Conservation (phyloP, 2,888 invertebrate species). For the Operophtera brumata region DNA sequence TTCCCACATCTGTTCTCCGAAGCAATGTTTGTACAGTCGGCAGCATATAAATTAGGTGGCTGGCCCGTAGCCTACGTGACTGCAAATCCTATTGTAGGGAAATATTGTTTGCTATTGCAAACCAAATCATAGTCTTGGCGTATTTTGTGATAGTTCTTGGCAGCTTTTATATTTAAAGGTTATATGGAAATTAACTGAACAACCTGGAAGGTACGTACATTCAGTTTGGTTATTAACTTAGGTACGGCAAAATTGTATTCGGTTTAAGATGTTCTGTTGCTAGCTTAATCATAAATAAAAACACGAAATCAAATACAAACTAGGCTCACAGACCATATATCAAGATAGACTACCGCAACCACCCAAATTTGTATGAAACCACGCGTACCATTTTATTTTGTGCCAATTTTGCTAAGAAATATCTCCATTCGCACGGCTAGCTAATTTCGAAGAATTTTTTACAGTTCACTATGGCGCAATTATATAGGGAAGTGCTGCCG, state of each 20-base stretch:
- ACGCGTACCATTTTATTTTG: too few relatives aligned
- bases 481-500: too few relatives aligned
- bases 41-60: slow-evolving; percentile 44
- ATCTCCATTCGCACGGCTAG: too few relatives aligned
- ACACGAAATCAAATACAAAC: background rate
- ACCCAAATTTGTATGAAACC: too few relatives aligned
- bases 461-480: too few relatives aligned
- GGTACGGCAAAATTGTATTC: background rate
- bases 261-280: background rate
- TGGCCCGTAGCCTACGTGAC: slow-evolving; percentile 24
- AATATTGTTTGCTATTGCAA: background rate
- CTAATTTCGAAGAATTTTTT: too few relatives aligned
- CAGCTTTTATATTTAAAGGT: too few relatives aligned
- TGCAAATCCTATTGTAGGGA: slow-evolving; percentile 1
- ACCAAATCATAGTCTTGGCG: too few relatives aligned
- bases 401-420: too few relatives aligned
- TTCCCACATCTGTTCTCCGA: slow-evolving; percentile 1
- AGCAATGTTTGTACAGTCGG: slow-evolving; percentile 4
- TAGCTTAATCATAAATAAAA: background rate
- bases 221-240: background rate
- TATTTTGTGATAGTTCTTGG: too few relatives aligned
- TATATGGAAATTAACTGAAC: too few relatives aligned
- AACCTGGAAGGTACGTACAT: background rate
- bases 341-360: too few relatives aligned
- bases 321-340: background rate